phyloP scores from a whole-genome alignment of 1,140 invertebrate genomes.

The Caenorhabditis tropicalis region DNA sequence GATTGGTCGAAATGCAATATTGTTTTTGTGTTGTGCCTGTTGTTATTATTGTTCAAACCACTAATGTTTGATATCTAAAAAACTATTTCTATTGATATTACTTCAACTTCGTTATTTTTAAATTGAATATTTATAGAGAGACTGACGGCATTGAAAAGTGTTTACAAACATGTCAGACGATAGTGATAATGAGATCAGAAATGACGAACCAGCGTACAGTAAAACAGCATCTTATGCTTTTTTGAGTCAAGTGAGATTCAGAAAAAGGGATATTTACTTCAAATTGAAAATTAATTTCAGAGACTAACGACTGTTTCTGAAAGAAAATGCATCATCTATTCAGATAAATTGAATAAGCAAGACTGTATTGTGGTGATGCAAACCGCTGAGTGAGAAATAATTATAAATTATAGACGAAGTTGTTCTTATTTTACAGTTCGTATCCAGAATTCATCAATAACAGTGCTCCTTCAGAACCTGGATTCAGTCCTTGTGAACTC shows the following conservation, averaged over 20 bases:
- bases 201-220: too few relatives aligned
- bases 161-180: constrained; percentile 12
- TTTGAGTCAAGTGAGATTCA: constrained; percentile 10
- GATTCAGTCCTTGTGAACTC: not conserved
- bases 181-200: not conserved
- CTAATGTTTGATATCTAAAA: constrained; percentile 14
- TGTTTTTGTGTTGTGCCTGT: too few relatives aligned
- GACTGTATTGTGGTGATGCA: not conserved
- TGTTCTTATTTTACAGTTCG: not conserved
- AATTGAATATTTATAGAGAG: not conserved
- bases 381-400: not conserved
- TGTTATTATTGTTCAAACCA: not conserved
- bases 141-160: not conserved
- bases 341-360: not conserved
- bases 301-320: not conserved
- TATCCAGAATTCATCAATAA: not conserved
- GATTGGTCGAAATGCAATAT: too few relatives aligned
- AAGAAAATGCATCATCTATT: not conserved
- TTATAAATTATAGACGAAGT: not conserved
- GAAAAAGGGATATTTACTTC: not conserved
- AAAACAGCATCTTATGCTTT: not conserved
- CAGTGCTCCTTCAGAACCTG: not conserved
- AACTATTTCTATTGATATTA: too few relatives aligned
- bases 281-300: not conserved
- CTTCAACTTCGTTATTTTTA: not conserved